Percentiles rank a stretch among this genome's conserved stretches.
Evolutionary conservation across 1,140 invertebrate species (phyloP).

Genomic region (Andricus grossulariae): DNA sequence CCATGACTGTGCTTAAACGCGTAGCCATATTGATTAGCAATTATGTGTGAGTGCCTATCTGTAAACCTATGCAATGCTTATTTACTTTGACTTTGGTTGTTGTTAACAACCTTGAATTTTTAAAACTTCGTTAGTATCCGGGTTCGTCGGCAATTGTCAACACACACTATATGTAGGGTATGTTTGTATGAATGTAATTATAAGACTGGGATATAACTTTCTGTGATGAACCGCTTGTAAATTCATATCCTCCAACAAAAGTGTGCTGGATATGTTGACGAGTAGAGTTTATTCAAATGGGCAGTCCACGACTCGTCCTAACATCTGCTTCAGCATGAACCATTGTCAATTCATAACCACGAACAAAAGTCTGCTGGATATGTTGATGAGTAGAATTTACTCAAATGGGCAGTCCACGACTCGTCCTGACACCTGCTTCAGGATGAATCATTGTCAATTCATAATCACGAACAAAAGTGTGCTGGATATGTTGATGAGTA

Average conservation of each 20-base stretch:
- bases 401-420: neutral
- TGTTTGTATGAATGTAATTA: slow-evolving; percentile 2
- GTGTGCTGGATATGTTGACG: too few relatives aligned
- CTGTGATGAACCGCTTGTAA: neutral
- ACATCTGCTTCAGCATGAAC: neutral
- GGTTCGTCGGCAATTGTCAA: slow-evolving; percentile 43
- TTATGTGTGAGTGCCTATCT: slow-evolving; percentile 75
- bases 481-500: too few relatives aligned
- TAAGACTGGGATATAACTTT: neutral
- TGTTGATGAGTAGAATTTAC: too few relatives aligned
- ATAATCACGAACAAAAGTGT: too few relatives aligned
- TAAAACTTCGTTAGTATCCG: slow-evolving; percentile 38
- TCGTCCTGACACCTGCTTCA: too few relatives aligned
- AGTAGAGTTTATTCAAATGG: too few relatives aligned
- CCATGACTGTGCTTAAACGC: slow-evolving; percentile 73
- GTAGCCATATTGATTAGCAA: slow-evolving; percentile 73
- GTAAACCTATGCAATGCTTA: slow-evolving; percentile 43
- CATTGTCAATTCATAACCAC: too few relatives aligned
- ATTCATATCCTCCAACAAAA: too few relatives aligned
- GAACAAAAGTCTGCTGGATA: too few relatives aligned
- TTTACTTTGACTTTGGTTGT: slow-evolving; percentile 39
- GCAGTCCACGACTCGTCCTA: too few relatives aligned
- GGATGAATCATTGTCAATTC: neutral
- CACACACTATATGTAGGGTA: slow-evolving; percentile 10
- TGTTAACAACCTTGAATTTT: slow-evolving; percentile 43